phyloP scores from a whole-genome alignment of 1,140 invertebrate species.

The Drosophila nannoptera region DNA sequence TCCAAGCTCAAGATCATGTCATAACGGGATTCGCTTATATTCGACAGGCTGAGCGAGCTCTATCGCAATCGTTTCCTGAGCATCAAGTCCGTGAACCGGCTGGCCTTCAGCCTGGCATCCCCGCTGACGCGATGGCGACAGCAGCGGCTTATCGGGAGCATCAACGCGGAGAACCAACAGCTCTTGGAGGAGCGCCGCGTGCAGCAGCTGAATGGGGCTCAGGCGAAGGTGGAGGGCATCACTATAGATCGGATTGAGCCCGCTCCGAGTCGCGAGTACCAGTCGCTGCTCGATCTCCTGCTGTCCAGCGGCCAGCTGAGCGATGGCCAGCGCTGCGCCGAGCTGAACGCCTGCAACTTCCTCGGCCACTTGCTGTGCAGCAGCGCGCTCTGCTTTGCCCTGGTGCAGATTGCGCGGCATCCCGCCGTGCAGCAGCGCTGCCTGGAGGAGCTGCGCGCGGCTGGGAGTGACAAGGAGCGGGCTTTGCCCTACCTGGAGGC shows the following conservation, averaged over 20 bases:
- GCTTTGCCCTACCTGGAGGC: conserved; percentile 44
- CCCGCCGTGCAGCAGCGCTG: conserved; percentile 54
- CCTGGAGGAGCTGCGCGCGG: conserved; percentile 35
- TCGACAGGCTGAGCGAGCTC: conserved; percentile 37
- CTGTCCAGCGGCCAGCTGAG: conserved; percentile 2
- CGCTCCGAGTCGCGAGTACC: conserved; percentile 1
- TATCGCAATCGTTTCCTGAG: conserved; percentile 57
- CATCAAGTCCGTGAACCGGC: conserved; percentile 50
- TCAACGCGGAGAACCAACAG: conserved; percentile 47
- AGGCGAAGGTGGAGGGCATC: conserved; percentile 1
- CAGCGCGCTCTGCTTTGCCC: conserved; percentile 44
- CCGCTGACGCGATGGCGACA: conserved; percentile 44
- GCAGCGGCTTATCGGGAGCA: conserved; percentile 32
- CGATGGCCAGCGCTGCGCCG: conserved; percentile 35
- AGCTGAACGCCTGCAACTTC: conserved; percentile 58
- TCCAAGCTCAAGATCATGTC: no score
- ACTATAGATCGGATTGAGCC: conserved; percentile 13
- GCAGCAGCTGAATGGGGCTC: background rate
- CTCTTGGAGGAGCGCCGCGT: conserved; percentile 17
- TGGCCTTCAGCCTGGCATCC: conserved; percentile 47
- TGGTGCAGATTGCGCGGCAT: conserved; percentile 56
- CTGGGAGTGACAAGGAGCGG: background rate
- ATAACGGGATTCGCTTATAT: no score
- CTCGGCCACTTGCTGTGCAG: conserved; percentile 53
- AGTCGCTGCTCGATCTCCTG: conserved; percentile 44